Evolutionary conservation across 2,797 vertebrate species (phyloP).

Genomic region (Lagodon rhomboides): DNA sequence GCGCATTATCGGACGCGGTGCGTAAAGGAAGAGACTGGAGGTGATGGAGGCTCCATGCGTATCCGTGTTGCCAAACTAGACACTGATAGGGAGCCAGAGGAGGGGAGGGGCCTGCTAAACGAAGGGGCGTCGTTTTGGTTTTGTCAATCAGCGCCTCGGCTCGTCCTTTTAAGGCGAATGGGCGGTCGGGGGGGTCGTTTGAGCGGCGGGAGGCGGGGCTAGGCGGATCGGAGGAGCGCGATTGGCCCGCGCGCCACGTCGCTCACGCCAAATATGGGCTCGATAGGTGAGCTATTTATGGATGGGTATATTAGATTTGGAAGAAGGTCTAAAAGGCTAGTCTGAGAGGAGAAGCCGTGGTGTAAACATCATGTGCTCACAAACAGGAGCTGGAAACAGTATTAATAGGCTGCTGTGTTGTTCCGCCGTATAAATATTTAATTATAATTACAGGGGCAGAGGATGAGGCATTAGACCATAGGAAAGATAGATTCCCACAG

Average conservation of each 20-base stretch:
- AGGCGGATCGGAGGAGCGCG: accelerated
- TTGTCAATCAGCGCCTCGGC: conserved; percentile 87
- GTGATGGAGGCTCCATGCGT: conserved; percentile 85
- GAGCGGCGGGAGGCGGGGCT: conserved; percentile 66
- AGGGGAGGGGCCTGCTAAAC: conserved; percentile 80
- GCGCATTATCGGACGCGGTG: conserved; percentile 75
- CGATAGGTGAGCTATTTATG: conserved; percentile 96
- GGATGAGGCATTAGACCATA: conserved; percentile 22
- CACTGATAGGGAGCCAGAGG: conserved; percentile 81
- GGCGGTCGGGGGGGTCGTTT: conserved; percentile 83
- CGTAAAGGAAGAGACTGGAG: conserved; percentile 72
- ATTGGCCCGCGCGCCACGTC: conserved; percentile 85
- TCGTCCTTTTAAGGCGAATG: conserved; percentile 90
- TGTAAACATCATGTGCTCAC: conserved; percentile 64
- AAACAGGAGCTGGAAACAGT: conserved; percentile 47
- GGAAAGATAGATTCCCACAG: background rate
- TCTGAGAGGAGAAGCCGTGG: conserved; percentile 70
- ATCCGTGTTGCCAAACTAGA: conserved; percentile 87
- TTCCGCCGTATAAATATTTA: conserved; percentile 53
- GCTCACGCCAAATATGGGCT: conserved; percentile 87
- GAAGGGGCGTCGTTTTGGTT: conserved; percentile 66
- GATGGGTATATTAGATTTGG: conserved; percentile 93
- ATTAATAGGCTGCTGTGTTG: conserved; percentile 34
- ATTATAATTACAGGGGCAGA: conserved; percentile 39
- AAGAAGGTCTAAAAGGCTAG: conserved; percentile 75